Percentiles rank a stretch among this genome's conserved stretches.
phyloP scores from a whole-genome alignment of 2,797 vertebrate genomes.

The Mionectes olivaceus region DNA sequence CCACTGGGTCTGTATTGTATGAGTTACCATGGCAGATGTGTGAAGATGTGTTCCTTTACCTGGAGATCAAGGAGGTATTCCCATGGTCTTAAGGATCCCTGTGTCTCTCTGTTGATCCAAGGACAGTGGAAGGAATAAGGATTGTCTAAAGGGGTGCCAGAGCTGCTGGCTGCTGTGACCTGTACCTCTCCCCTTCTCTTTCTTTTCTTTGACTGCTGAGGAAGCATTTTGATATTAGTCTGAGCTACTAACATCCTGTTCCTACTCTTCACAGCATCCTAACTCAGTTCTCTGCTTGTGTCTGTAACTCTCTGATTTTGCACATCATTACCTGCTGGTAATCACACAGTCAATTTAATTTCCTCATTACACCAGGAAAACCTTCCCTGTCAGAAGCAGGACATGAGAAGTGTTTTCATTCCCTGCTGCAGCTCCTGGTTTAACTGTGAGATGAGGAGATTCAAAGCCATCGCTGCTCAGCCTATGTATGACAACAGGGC shows the following conservation, averaged over 20 bases:
- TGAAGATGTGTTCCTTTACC: not conserved
- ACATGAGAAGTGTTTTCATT: not conserved
- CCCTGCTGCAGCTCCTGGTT: not conserved
- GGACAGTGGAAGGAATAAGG: not conserved
- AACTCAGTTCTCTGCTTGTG: not conserved
- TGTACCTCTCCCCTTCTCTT: not conserved
- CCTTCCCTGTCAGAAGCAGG: not conserved
- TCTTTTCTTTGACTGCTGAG: not conserved
- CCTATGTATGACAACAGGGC: fast-evolving
- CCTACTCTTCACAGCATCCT: not conserved
- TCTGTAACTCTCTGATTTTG: not conserved
- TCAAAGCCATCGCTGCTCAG: not conserved
- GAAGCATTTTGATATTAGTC: not conserved
- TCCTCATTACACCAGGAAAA: not conserved
- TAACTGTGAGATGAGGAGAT: not conserved
- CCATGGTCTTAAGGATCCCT: not conserved
- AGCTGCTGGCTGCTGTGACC: not conserved
- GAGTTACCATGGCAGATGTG: not conserved
- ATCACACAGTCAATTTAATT: not conserved
- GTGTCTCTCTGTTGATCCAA: not conserved
- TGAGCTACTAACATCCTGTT: not conserved
- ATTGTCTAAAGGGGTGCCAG: not conserved
- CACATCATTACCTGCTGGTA: not conserved
- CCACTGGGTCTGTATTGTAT: not conserved
- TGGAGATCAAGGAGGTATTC: not conserved